Base-by-base conservation (phyloP, 2,888 invertebrate genomes). In the Agrochola litura region DNA sequence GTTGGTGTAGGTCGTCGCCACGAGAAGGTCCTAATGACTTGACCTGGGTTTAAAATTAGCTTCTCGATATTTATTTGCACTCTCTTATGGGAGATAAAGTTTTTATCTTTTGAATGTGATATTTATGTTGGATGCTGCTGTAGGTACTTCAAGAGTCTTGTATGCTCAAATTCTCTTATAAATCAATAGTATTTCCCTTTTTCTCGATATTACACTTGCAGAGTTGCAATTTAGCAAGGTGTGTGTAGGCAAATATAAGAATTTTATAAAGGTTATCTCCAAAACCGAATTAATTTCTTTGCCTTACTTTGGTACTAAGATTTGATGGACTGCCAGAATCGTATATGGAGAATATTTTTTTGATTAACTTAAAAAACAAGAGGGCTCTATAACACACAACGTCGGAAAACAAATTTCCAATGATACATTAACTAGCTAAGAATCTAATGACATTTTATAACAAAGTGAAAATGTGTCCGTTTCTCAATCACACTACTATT, bases 381-480 rank as follows among this genome's bases (percentile, higher is more conserved):
- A 56, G n/a, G 10, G 5, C 6, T 25, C n/a, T 25, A 12, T 12
- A n/a, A n/a, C 1, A 22, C 56, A 54, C 54, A 22, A 22, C 54
- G 12, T 25, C 25, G 25, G 58, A 25, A 58, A 25, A 58, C 25
- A 8, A 8, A 60, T 60, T 16, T 25, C 25, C 12, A 14, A 30
- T 37, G 9, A 37, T 22, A n/a, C n/a, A n/a, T 58, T 68, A 81
- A 75, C 66, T 52, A 52, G 6, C 52, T 60, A 41, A 46, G n/a
- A 74, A 71, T 73, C 65, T 68, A 74, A 73, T 78, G 74, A 79
- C 46, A 70, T 75, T 58, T 65, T 72, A 74, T 76, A 77, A 77
- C 46, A 71, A 82, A 86, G 87, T 81, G 85, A 86, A 86, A 86
- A 78, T 79, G 54, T 76, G 61, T 76, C 37, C 66, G 73, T 82